Evolutionary conservation across 2,888 invertebrate species (phyloP), one percentile per base, ranked within the genome.

Genomic region (Cataglyphis livida): DNA sequence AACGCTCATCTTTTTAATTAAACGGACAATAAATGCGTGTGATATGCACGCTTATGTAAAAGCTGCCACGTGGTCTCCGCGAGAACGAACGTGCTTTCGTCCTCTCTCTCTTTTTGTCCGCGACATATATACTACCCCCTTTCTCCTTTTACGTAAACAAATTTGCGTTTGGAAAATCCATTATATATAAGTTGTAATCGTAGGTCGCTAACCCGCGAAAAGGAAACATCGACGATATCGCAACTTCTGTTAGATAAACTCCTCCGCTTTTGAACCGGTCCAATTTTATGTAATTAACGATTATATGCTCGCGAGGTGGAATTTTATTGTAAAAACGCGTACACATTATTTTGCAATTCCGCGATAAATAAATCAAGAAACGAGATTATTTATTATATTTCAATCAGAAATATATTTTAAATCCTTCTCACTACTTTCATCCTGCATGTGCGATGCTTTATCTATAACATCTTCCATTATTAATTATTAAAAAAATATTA

Each of bases 21-120:
- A 84, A 65, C 87, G 89, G 89, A 91, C 87, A 92, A 92, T 92
- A 92, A 91, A 92, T 85, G 86, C 91, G 88, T 88, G 91, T 87
- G 89, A 90, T 91, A 90, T n/a, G 44, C 59, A 68, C 81, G 88
- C 82, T 92, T 91, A 92, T 84, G 84, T 90, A 92, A 92, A 85
- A 32, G 25, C 21, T 28, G 28, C 74, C 79, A 75, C 71, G 51
- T 81, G 82, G 83, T 76, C 81, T 90, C 86, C 87, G 75, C 83
- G 81, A 85, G 74, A 70, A 59, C 21, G 57, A 59, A 44, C 32
- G 41, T 15, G 57, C 78, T 59, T 68, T 57, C 25, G 57, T 25
- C 44, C 71, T 89, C 85, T 32, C 32, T 35, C 6, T 35, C 35
- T 35, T 6, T 89, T 84, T 85, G 89, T 79, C 89, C 89, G 84